Conservation (phyloP, 2,113 vertebrate species). For the Felis chaus region DNA sequence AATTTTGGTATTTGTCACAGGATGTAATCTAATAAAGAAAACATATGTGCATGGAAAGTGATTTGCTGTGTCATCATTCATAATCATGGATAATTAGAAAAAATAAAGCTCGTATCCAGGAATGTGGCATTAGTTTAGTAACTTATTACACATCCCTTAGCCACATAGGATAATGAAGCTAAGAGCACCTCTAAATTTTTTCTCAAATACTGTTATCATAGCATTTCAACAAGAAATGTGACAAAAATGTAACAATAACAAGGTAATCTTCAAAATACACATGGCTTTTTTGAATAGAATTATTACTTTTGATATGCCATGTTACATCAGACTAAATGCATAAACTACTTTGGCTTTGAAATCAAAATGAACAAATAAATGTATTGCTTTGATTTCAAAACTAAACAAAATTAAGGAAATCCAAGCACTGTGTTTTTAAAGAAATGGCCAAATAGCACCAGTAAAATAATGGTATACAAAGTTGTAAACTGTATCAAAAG, state of each 20-base stretch:
- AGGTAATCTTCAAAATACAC: not conserved
- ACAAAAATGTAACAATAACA: constrained; percentile 8
- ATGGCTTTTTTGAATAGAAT: not conserved
- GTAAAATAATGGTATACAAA: constrained; percentile 32
- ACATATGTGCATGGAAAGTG: not conserved
- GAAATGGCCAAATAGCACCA: not conserved
- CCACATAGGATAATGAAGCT: not conserved
- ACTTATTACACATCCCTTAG: not conserved
- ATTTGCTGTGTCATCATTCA: not conserved
- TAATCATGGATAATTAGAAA: not conserved
- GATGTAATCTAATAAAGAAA: constrained; percentile 4
- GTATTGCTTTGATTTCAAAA: constrained; percentile 5
- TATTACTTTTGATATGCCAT: not conserved
- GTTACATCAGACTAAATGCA: not conserved
- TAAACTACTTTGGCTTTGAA: constrained; percentile 38
- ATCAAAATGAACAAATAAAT: constrained; percentile 47
- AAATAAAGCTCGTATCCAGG: not conserved
- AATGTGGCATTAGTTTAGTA: not conserved
- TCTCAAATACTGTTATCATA: not conserved
- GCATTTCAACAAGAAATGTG: not conserved
- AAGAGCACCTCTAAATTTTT: not conserved
- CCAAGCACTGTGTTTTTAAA: not conserved
- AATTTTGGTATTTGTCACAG: not conserved
- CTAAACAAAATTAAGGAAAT: constrained; percentile 25
- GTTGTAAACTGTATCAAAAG: constrained; percentile 4